phyloP scores from a whole-genome alignment of 2,797 vertebrate species.

The Choloepus didactylus region DNA sequence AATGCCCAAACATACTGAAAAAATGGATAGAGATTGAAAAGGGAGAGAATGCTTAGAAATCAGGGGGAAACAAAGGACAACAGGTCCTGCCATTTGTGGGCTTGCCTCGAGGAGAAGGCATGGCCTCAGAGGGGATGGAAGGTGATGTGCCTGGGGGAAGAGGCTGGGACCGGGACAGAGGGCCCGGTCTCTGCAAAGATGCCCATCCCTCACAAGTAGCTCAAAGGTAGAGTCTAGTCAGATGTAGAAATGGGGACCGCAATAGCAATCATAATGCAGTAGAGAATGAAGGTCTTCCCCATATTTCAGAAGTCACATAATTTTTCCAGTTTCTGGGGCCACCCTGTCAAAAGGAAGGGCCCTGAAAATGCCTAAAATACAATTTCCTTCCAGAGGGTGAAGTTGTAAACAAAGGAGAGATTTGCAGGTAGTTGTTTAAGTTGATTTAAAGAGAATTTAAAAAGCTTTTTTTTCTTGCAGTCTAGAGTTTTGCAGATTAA shows the following conservation, averaged over 20 bases:
- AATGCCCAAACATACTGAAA: neutral
- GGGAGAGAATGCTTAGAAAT: neutral
- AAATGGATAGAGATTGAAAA: neutral
- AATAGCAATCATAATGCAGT: neutral
- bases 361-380: neutral
- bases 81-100: no score
- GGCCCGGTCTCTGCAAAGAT: neutral
- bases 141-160: fast-evolving
- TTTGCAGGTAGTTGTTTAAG: neutral
- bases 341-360: neutral
- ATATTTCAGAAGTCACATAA: neutral
- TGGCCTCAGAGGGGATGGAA: neutral
- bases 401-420: neutral
- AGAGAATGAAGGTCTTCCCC: neutral
- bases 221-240: neutral
- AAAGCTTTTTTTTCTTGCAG: neutral
- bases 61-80: neutral
- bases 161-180: neutral
- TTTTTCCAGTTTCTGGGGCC: neutral
- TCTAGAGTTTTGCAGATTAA: neutral
- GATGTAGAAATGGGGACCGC: fast-evolving
- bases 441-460: neutral
- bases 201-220: neutral
- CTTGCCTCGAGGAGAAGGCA: neutral
- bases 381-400: neutral